Percentiles rank a stretch among this genome's conserved stretches.
Conservation (phyloP, 2,113 vertebrate genomes). For the Rhinopithecus roxellana region DNA sequence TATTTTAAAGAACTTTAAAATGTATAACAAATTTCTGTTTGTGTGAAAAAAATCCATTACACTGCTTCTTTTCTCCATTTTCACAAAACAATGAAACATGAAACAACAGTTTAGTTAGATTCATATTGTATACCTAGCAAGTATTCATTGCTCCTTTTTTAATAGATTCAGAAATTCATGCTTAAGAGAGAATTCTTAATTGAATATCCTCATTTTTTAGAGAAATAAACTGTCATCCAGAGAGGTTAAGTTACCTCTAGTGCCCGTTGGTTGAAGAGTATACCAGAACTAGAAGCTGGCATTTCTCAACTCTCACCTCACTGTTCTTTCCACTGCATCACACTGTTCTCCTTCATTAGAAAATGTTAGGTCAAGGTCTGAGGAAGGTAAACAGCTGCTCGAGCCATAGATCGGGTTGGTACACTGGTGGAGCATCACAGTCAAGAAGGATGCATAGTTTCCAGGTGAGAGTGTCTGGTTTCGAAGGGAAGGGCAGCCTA, state of each 20-base stretch:
- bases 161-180: not conserved
- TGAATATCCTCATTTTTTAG: not conserved
- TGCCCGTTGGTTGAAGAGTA: not conserved
- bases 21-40: not conserved
- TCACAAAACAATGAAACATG: constrained; percentile 6
- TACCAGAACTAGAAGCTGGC: not conserved
- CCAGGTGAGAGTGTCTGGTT: constrained; percentile 76
- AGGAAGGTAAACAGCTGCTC: constrained; percentile 42
- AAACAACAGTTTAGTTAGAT: not conserved
- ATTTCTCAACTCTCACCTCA: constrained; percentile 35
- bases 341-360: constrained; percentile 52
- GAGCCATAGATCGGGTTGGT: not conserved
- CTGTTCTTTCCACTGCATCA: constrained; percentile 64
- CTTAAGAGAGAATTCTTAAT: not conserved
- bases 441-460: constrained; percentile 70
- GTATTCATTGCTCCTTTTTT: constrained; percentile 1
- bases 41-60: not conserved
- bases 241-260: not conserved
- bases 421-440: not conserved
- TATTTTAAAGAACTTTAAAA: constrained; percentile 1
- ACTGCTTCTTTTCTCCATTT: constrained; percentile 16
- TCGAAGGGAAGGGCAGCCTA: constrained; percentile 53
- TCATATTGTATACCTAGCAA: not conserved
- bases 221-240: not conserved
- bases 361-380: constrained; percentile 46